Base-by-base conservation (phyloP, 2,888 invertebrate species). In the Tineola bisselliella region DNA sequence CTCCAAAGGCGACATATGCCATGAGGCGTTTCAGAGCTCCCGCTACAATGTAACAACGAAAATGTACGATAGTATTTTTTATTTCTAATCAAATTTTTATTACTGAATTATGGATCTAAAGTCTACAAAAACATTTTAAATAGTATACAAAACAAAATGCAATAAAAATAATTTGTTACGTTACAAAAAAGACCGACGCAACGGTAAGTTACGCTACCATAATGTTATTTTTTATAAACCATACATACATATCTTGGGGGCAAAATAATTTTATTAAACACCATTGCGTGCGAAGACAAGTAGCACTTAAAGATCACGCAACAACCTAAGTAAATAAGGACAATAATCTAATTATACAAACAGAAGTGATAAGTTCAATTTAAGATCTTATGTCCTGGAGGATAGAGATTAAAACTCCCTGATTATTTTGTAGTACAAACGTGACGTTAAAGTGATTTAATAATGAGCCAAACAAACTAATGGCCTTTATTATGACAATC, bases 401-500 rank as follows among this genome's bases (percentile, higher is more conserved):
- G 15, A 48, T 48, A 48, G 6, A 13, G 15, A 10, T 48, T 8
- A 48, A 48, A 48, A 17, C n/a, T 15, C 8, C 48, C 15, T 48
- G 48, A 3, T 25, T 15, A 15, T 48, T 17, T 13, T 15, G 48
- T 15, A 15, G 8, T 48, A 13, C n/a, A 48, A 48, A 48, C n/a
- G 19, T 54, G 52, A 48, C 56, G 10, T 48, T 66, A 61, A 66
- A 72, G 71, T 82, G 81, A 84, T 82, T 82, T 81, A 84, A 80
- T 73, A 73, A 72, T 68, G 70, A 66, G 68, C 70, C 72, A 70
- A 72, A 74, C 77, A 79, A 79, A 87, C 86, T 84, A 86, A 86
- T 86, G 77, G 81, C 75, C 73, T 75, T 77, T 81, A 81, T 84
- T 84, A 84, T 72, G 70, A 74, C 79, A 75, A 82, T 81, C 81